A percentile compares a stretch with the other conserved stretches of the same genome.
Evolutionary conservation across 2,113 vertebrate species (phyloP).

Genomic region (Mastomys coucha): DNA sequence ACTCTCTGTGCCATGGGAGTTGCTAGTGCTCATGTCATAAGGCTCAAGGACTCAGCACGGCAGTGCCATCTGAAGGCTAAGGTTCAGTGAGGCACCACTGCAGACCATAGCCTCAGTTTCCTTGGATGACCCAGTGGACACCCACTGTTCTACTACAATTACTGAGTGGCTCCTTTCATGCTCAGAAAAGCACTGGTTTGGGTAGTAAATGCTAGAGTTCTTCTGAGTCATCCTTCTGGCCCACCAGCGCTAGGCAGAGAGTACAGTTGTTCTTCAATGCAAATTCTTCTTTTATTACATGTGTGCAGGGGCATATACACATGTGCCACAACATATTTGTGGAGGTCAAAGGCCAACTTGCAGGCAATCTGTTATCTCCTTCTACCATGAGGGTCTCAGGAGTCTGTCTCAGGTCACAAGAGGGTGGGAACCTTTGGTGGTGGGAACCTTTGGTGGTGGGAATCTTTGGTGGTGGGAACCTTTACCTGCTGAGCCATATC

Average conservation of each 20-base stretch:
- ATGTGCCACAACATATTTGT: not conserved
- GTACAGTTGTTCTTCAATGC: not conserved
- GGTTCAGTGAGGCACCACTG: too few species aligned
- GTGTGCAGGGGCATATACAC: not conserved
- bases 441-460: too few species aligned
- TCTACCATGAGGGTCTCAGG: not conserved
- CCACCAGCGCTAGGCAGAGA: not conserved
- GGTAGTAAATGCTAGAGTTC: rapidly evolving
- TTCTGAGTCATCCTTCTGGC: not conserved
- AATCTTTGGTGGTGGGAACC: not conserved
- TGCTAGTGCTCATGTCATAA: too few species aligned
- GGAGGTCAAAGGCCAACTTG: not conserved
- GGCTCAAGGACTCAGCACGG: not conserved
- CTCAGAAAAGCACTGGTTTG: not conserved
- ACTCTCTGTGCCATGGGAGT: not conserved
- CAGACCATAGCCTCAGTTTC: not conserved
- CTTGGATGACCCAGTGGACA: not conserved
- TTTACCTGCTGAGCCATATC: not conserved
- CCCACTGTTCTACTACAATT: not conserved
- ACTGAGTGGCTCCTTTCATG: not conserved
- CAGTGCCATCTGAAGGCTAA: rapidly evolving
- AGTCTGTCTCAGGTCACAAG: not conserved
- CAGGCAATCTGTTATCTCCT: not conserved
- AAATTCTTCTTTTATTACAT: not conserved
- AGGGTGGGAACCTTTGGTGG: too few species aligned